Conservation (phyloP, 2,888 invertebrate genomes). For the Allacma fusca region DNA sequence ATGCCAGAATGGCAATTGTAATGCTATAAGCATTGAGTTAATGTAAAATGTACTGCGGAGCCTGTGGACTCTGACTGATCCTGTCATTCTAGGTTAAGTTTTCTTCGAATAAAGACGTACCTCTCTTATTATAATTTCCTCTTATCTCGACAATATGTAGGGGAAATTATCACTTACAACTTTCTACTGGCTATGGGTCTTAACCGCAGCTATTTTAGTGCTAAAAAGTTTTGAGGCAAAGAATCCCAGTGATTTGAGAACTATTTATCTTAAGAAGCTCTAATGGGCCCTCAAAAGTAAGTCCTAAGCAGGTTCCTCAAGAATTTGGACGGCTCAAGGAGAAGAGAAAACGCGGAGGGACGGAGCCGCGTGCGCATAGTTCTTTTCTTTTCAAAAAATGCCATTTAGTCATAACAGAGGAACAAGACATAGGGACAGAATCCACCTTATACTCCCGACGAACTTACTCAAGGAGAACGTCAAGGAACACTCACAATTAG, state of each 20-base stretch:
- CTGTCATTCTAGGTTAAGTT: no score
- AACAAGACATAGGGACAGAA: neutral
- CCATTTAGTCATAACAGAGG: neutral
- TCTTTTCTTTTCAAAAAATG: neutral
- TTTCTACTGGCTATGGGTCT: no score
- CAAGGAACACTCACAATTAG: neutral
- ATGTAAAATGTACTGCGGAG: no score
- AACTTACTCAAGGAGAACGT: neutral
- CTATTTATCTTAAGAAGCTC: constrained; percentile 5
- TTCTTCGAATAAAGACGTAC: no score
- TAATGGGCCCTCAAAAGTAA: neutral
- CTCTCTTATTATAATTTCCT: no score
- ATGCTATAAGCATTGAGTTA: no score
- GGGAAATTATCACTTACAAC: no score
- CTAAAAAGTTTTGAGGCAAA: no score
- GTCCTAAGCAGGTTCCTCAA: neutral
- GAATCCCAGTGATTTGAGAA: constrained; percentile 10
- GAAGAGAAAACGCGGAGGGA: neutral
- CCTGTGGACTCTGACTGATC: no score
- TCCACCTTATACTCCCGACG: neutral
- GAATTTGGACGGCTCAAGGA: neutral
- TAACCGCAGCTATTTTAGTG: no score
- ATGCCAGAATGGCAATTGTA: no score
- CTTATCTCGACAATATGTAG: no score
- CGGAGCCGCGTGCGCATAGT: neutral